These are phyloP conservation scores for Pampusana beccarii DNA, from an alignment of 2,113 vertebrate genomes.

Conservation along the genomic window DNA sequence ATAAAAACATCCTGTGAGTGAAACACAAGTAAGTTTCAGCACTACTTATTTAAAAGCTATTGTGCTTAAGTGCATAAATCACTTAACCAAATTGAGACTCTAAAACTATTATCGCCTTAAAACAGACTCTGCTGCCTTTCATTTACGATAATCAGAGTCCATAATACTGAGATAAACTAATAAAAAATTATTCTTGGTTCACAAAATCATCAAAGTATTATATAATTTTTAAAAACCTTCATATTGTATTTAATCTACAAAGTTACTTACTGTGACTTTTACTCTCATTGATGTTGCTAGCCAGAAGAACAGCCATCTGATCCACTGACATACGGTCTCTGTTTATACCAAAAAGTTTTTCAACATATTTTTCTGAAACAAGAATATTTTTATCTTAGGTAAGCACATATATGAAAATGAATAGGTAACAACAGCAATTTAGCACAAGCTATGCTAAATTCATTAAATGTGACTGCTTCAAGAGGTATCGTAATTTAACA, in stretches of 20 bases:
- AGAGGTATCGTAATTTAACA: neutral
- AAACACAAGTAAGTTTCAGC: neutral
- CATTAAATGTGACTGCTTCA: neutral
- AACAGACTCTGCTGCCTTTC: neutral
- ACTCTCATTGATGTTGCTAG: slow-evolving; percentile 96
- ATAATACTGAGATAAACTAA: neutral
- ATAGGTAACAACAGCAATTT: neutral
- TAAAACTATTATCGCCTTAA: neutral
- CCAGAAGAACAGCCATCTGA: slow-evolving; percentile 96
- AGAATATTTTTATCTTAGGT: neutral
- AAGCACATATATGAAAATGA: neutral
- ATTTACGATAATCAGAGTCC: neutral
- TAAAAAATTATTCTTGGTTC: neutral
- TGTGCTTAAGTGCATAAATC: neutral
- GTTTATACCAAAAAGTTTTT: slow-evolving; percentile 92
- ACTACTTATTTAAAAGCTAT: neutral
- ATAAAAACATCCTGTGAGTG: neutral
- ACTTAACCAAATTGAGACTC: neutral
- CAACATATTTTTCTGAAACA: slow-evolving; percentile 90
- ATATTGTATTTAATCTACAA: neutral
- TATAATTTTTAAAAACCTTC: neutral
- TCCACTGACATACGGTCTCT: slow-evolving; percentile 92
- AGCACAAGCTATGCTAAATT: neutral
- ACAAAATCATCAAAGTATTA: neutral
- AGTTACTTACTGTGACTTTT: slow-evolving; percentile 86